Percentiles rank a stretch among this genome's conserved stretches.
Evolutionary conservation across 2,113 vertebrate species (phyloP).

Genomic region (Meleagris gallopavo): DNA sequence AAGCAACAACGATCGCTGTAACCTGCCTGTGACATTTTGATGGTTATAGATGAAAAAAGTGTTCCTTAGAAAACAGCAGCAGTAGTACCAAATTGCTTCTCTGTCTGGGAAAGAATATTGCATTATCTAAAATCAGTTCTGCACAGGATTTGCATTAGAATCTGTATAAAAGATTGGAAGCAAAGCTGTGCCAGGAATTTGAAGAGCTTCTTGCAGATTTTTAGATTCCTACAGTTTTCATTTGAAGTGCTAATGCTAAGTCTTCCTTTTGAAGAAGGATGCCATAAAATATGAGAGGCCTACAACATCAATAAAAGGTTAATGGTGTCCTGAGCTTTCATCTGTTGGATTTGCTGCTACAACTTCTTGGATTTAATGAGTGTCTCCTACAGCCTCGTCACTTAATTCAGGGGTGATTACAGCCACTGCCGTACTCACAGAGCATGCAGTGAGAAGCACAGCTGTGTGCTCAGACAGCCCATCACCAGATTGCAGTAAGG

Average conservation of each 20-base stretch:
- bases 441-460: not conserved
- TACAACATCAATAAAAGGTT: not conserved
- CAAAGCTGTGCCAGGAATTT: not conserved
- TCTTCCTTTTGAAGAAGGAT: not conserved
- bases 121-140: not conserved
- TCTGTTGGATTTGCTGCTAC: not conserved
- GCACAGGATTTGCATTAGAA: not conserved
- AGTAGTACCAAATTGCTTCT: not conserved
- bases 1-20: not conserved
- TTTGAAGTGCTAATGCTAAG: not conserved
- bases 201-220: not conserved
- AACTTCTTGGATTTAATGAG: not conserved
- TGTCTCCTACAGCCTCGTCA: fast-evolving
- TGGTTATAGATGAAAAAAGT: not conserved
- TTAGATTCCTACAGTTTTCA: not conserved
- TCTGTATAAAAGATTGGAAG: not conserved
- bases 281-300: not conserved
- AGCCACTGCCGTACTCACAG: not conserved
- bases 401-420: not conserved
- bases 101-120: not conserved
- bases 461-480: not conserved
- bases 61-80: not conserved
- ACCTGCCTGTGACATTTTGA: not conserved
- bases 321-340: not conserved
- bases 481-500: fast-evolving